Percentiles rank a stretch among this genome's conserved stretches.
Evolutionary conservation across 2,113 vertebrate species (phyloP).

Genomic region (Blennius ocellaris): DNA sequence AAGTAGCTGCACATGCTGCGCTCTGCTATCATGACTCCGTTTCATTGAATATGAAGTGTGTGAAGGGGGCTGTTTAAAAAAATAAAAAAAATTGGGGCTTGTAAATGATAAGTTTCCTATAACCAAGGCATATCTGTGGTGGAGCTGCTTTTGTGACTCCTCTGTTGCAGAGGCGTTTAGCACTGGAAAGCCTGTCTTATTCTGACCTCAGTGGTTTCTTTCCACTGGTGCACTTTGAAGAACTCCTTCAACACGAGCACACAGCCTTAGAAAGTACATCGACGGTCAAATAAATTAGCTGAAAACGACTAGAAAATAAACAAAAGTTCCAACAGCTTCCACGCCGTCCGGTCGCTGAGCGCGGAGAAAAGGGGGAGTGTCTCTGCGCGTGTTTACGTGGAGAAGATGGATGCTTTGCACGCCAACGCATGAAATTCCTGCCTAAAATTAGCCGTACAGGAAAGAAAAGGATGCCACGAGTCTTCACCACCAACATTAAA

Average conservation of each 20-base stretch:
- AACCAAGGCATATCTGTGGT: slow-evolving; percentile 75
- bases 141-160: slow-evolving; percentile 47
- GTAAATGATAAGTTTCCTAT: slow-evolving; percentile 54
- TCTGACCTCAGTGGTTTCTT: slow-evolving; percentile 58
- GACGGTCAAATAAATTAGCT: slow-evolving; percentile 13
- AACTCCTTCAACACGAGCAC: slow-evolving; percentile 31
- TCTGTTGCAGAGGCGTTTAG: slow-evolving; percentile 61
- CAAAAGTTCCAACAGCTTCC: not conserved
- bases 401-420: slow-evolving; percentile 57
- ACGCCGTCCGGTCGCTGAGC: slow-evolving; percentile 20
- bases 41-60: slow-evolving; percentile 20
- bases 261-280: slow-evolving; percentile 22
- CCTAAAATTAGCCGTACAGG: slow-evolving; percentile 75
- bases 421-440: slow-evolving; percentile 67
- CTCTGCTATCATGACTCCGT: slow-evolving; percentile 19
- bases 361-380: not conserved
- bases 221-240: slow-evolving; percentile 34
- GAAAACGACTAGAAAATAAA: slow-evolving; percentile 4
- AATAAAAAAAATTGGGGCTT: slow-evolving; percentile 5
- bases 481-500: slow-evolving; percentile 56
- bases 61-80: slow-evolving; percentile 22
- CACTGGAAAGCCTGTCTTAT: slow-evolving; percentile 51
- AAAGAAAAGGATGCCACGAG: slow-evolving; percentile 64
- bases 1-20: slow-evolving; percentile 37
- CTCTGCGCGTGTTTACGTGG: slow-evolving; percentile 21